phyloP scores from a whole-genome alignment of 2,113 vertebrate genomes.

The Anolis carolinensis region DNA sequence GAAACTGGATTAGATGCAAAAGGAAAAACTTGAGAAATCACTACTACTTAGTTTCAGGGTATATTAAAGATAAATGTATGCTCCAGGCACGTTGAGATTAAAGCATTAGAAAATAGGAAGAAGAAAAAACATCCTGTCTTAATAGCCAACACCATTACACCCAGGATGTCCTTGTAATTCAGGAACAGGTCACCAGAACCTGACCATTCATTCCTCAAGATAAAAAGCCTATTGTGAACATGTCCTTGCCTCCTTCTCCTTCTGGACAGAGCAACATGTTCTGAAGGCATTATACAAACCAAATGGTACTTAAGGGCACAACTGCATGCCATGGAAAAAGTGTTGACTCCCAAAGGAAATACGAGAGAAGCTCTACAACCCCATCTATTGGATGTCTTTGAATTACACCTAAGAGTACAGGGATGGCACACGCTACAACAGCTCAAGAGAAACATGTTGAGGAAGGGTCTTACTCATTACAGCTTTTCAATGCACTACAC shows the following conservation, averaged over 20 bases:
- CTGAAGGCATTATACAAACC: background rate
- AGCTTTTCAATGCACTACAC: background rate
- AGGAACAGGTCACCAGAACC: background rate
- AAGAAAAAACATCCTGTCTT: background rate
- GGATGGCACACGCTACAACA: background rate
- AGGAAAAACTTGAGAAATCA: background rate
- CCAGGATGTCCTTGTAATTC: background rate
- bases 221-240: background rate
- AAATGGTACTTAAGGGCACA: conserved; percentile 12
- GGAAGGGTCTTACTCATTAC: background rate
- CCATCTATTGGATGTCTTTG: conserved; percentile 62
- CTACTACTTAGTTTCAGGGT: background rate
- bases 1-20: background rate
- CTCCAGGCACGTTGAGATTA: background rate
- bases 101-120: background rate
- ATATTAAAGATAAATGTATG: background rate
- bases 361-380: conserved; percentile 47
- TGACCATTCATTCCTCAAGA: background rate
- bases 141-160: background rate
- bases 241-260: background rate
- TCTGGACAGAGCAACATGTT: background rate
- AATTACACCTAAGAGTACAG: background rate
- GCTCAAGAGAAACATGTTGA: background rate
- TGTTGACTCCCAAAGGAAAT: background rate
- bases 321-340: background rate